A percentile compares a stretch with the other conserved stretches of the same genome.
Conservation (phyloP, 2,113 vertebrate species). For the Corythoichthys intestinalis region DNA sequence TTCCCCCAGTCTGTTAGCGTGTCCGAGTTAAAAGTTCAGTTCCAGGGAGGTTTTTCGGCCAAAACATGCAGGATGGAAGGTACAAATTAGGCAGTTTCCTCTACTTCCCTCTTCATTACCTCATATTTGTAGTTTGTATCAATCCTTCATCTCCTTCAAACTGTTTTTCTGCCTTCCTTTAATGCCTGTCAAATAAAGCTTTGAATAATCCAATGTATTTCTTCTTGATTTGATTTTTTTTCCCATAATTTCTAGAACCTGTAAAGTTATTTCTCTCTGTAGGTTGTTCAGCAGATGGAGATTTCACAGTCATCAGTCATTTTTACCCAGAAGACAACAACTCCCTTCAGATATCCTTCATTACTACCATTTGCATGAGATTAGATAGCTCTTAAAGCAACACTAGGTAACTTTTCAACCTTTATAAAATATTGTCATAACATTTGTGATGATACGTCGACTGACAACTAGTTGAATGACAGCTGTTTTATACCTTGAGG, state of each 20-base stretch:
- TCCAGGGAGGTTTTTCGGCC: constrained; percentile 93
- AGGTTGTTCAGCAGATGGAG: constrained; percentile 75
- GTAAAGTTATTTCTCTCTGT: constrained; percentile 22
- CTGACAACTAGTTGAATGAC: too few relatives aligned
- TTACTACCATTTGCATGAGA: neutral
- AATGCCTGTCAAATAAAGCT: neutral
- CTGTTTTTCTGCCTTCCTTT: neutral
- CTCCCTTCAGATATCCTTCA: constrained; percentile 92
- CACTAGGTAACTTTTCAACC: too few relatives aligned
- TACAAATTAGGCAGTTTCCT: constrained; percentile 38
- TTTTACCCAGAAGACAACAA: constrained; percentile 89
- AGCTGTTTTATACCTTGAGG: too few relatives aligned
- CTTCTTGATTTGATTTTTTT: too few relatives aligned
- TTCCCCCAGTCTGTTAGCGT: constrained; percentile 79
- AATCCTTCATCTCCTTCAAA: too few relatives aligned
- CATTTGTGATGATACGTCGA: too few relatives aligned
- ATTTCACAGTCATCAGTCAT: constrained; percentile 61
- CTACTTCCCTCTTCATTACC: too few relatives aligned
- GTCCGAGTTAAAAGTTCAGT: constrained; percentile 82
- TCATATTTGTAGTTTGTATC: too few relatives aligned
- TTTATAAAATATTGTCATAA: too few relatives aligned
- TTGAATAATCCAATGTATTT: too few relatives aligned
- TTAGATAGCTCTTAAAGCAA: neutral
- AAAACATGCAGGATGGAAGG: constrained; percentile 82
- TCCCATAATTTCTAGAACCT: too few relatives aligned